These are phyloP conservation scores for Rostratula benghalensis DNA, from an alignment of 2,113 vertebrate genomes.

Conservation along the genomic window DNA sequence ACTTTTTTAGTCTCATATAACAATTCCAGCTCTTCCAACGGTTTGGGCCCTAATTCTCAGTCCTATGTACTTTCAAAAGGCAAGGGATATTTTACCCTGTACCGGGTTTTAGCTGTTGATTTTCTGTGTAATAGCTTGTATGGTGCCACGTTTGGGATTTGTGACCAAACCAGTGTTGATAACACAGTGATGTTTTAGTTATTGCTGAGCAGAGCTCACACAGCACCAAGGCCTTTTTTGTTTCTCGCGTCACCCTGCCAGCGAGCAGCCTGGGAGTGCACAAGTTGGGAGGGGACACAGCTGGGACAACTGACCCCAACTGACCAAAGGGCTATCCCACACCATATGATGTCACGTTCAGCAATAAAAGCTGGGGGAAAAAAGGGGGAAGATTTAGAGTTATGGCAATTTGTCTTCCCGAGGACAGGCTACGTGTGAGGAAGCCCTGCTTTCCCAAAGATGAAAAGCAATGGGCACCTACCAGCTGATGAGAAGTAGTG, in stretches of 20 bases:
- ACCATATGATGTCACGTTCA: not conserved
- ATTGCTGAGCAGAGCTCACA: not conserved
- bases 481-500: not conserved
- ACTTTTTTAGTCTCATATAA: not conserved
- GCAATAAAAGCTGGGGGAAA: not conserved
- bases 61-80: not conserved
- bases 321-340: not conserved
- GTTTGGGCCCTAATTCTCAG: not conserved
- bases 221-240: not conserved
- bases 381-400: not conserved
- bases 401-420: not conserved
- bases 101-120: not conserved
- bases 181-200: not conserved
- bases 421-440: accelerated
- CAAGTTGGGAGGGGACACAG: not conserved
- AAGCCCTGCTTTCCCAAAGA: not conserved
- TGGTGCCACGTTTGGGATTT: not conserved
- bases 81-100: not conserved
- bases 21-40: not conserved
- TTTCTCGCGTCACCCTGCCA: not conserved
- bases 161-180: not conserved
- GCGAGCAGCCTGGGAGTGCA: not conserved
- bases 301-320: not conserved
- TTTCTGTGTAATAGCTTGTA: not conserved
- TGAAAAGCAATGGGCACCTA: not conserved